Evolutionary conservation across 2,888 invertebrate genomes (phyloP).

Genomic region (Caenorhabditis uteleia): DNA sequence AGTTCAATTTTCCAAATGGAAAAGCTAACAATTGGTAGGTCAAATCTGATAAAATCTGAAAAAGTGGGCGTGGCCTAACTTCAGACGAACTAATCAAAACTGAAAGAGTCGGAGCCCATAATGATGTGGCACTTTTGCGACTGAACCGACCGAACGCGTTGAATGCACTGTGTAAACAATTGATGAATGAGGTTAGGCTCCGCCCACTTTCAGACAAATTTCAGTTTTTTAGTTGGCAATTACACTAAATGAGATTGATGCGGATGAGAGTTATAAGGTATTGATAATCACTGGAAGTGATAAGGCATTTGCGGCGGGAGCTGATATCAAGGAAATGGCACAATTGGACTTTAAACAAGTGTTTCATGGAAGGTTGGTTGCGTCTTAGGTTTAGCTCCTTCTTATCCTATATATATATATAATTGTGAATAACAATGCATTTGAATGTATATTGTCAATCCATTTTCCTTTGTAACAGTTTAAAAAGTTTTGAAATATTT

Average conservation of each 20-base stretch:
- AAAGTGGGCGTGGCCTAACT: too few relatives aligned
- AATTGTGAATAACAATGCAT: too few relatives aligned
- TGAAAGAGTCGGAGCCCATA: constrained; percentile 71
- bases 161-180: constrained; percentile 88
- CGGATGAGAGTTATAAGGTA: constrained; percentile 79
- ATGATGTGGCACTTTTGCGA: constrained; percentile 89
- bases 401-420: too few relatives aligned
- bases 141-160: constrained; percentile 92
- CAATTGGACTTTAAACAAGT: too few relatives aligned
- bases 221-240: constrained; percentile 72
- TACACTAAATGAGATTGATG: constrained; percentile 75
- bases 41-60: too few relatives aligned
- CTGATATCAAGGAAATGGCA: constrained; percentile 85
- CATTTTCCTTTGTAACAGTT: too few relatives aligned
- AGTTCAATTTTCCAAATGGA: too few relatives aligned
- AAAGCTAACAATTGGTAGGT: too few relatives aligned
- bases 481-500: too few relatives aligned
- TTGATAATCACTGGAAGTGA: constrained; percentile 88
- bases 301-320: constrained; percentile 82
- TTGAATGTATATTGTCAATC: too few relatives aligned
- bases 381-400: too few relatives aligned
- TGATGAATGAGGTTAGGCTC: constrained; percentile 86
- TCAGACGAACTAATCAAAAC: background rate
- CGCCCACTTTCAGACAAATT: background rate
- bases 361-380: too few relatives aligned